Percentiles rank a stretch among this genome's conserved stretches.
Evolutionary conservation across 2,888 invertebrate genomes (phyloP).

Genomic region (Coremacera marginata): DNA sequence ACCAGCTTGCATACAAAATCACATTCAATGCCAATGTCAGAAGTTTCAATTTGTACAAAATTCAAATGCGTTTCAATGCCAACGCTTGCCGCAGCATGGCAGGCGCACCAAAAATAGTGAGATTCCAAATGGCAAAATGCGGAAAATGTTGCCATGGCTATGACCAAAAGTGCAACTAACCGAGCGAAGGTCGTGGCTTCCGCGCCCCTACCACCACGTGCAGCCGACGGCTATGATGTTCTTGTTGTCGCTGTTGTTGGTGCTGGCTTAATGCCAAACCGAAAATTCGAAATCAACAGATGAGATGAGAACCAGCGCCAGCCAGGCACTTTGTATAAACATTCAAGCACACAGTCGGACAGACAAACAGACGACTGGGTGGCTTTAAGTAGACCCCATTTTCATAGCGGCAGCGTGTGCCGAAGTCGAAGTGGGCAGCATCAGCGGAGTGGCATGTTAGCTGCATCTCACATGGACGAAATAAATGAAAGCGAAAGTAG

Average conservation of each 20-base stretch:
- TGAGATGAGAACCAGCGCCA: not conserved
- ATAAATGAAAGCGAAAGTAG: slow-evolving; percentile 44
- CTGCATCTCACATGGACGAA: slow-evolving; percentile 14
- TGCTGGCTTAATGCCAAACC: slow-evolving; percentile 47
- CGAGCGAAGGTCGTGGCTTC: slow-evolving; percentile 48
- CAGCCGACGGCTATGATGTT: slow-evolving; percentile 1
- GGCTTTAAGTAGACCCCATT: not conserved
- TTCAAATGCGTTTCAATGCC: slow-evolving; percentile 39
- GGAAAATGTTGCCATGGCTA: slow-evolving; percentile 33
- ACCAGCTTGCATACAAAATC: not conserved
- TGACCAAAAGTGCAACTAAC: slow-evolving; percentile 49
- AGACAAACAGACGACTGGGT: not conserved
- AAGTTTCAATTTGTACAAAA: slow-evolving; percentile 23
- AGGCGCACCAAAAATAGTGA: slow-evolving; percentile 32
- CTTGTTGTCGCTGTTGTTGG: slow-evolving; percentile 25
- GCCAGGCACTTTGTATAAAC: not conserved
- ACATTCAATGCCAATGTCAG: slow-evolving; percentile 40
- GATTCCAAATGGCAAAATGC: slow-evolving; percentile 16
- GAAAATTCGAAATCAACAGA: slow-evolving; percentile 27
- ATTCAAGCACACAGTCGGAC: not conserved
- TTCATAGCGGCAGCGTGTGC: not conserved
- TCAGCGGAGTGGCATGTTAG: slow-evolving; percentile 2
- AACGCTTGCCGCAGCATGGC: not conserved
- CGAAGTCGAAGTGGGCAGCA: slow-evolving; percentile 14
- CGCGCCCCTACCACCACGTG: slow-evolving; percentile 4